Evolutionary conservation across 2,888 invertebrate genomes (phyloP).

Genomic region (Cephus pygmeus): DNA sequence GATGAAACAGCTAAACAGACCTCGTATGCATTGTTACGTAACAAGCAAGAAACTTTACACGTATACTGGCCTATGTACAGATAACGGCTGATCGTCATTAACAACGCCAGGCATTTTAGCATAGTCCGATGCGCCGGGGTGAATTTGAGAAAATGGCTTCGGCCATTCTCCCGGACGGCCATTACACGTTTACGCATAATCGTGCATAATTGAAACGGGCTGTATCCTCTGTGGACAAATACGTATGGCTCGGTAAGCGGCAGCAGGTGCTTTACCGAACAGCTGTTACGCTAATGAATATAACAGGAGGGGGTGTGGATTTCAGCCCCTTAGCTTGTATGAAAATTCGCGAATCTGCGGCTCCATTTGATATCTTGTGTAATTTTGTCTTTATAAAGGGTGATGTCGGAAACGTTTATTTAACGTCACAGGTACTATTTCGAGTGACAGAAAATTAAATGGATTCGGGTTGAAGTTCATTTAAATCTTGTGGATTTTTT

Average conservation of each 20-base stretch:
- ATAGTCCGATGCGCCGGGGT: not conserved
- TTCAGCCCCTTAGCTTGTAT: not conserved
- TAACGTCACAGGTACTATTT: not conserved
- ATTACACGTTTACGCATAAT: not conserved
- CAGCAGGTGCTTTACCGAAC: not conserved
- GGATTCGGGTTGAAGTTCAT: not conserved
- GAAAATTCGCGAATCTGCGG: not conserved
- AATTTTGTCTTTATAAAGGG: not conserved
- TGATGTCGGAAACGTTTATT: not conserved
- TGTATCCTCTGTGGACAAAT: conserved; percentile 4
- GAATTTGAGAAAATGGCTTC: not conserved
- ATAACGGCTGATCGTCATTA: not conserved
- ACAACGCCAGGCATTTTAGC: not conserved
- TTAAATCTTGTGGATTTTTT: not conserved
- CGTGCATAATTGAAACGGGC: conserved; percentile 2
- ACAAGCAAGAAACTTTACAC: not conserved
- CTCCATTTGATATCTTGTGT: not conserved
- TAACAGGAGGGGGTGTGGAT: not conserved
- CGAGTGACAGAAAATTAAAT: not conserved
- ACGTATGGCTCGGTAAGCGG: conserved; percentile 2
- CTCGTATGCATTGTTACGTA: not conserved
- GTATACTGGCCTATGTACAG: not conserved
- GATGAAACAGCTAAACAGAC: not conserved
- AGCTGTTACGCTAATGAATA: conserved; percentile 1
- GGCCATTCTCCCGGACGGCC: not conserved